Conservation (phyloP, 1,140 invertebrate species). For the Heliothis virescens region DNA sequence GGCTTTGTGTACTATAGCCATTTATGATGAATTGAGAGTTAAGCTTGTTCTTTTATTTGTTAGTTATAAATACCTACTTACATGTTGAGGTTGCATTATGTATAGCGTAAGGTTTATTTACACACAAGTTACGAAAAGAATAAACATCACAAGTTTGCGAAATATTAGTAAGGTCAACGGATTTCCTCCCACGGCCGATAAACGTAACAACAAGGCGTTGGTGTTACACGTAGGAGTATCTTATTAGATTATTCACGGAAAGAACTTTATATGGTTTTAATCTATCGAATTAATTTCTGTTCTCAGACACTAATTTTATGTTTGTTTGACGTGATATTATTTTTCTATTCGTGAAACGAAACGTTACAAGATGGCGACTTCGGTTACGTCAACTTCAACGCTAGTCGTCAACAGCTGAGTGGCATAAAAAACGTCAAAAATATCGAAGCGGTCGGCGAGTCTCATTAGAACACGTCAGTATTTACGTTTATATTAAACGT, state of each 20-base stretch:
- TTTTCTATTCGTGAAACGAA: slow-evolving; percentile 39
- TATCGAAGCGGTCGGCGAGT: slow-evolving; percentile 43
- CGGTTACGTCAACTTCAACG: slow-evolving; percentile 22
- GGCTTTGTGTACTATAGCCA: slow-evolving; percentile 28
- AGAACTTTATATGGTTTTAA: slow-evolving; percentile 1
- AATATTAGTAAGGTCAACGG: slow-evolving; percentile 54
- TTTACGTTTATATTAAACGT: slow-evolving; percentile 34
- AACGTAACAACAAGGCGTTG: slow-evolving; percentile 50
- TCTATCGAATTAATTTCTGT: neutral
- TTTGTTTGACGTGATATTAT: neutral
- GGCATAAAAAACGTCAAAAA: slow-evolving; percentile 35
- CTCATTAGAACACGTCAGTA: slow-evolving; percentile 53
- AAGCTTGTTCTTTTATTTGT: slow-evolving; percentile 4
- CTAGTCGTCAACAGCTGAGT: slow-evolving; percentile 44
- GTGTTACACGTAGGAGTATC: slow-evolving; percentile 52
- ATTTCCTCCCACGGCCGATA: slow-evolving; percentile 52
- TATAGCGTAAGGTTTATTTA: slow-evolving; percentile 12
- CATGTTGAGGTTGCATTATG: neutral
- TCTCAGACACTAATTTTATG: neutral
- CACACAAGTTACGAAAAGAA: slow-evolving; percentile 25
- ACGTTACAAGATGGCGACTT: slow-evolving; percentile 42
- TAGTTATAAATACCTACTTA: neutral
- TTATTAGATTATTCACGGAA: slow-evolving; percentile 21
- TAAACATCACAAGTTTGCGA: slow-evolving; percentile 50
- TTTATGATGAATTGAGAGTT: slow-evolving; percentile 32